Evolutionary conservation across 2,113 vertebrate species (phyloP).

Genomic region (Pluvialis apricaria): DNA sequence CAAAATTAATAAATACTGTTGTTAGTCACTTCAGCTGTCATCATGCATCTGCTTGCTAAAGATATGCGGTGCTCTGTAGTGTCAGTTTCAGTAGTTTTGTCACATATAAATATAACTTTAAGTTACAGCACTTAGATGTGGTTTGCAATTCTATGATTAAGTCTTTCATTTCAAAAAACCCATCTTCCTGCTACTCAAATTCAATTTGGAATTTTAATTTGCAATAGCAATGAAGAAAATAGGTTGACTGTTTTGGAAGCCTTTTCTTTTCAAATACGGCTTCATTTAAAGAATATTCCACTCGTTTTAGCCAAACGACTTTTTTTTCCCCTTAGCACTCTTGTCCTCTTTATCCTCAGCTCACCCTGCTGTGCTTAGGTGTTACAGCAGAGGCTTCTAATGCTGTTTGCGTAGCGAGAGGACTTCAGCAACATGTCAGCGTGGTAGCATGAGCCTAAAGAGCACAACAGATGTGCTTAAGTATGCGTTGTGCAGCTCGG

Average conservation of each 20-base stretch:
- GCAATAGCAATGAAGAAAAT: background rate
- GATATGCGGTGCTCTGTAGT: fast-evolving
- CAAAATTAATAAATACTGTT: background rate
- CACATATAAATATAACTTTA: background rate
- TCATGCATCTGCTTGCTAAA: fast-evolving
- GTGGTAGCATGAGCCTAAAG: fast-evolving
- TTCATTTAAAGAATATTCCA: background rate
- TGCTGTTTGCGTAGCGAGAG: background rate
- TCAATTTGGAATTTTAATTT: background rate
- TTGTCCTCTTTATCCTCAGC: background rate
- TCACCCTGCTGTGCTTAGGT: background rate
- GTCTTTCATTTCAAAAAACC: background rate
- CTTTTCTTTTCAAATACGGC: background rate
- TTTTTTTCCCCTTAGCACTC: background rate
- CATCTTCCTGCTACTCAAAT: background rate
- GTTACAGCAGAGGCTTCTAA: background rate
- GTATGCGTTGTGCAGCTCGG: fast-evolving
- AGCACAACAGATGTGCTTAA: fast-evolving
- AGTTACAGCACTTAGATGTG: background rate
- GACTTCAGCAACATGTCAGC: background rate
- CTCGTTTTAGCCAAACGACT: background rate
- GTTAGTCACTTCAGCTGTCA: background rate
- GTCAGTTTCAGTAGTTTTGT: background rate
- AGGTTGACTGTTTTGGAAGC: background rate
- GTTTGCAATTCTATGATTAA: background rate